phyloP scores from a whole-genome alignment of 2,797 vertebrate species.

The Borostomias antarcticus region DNA sequence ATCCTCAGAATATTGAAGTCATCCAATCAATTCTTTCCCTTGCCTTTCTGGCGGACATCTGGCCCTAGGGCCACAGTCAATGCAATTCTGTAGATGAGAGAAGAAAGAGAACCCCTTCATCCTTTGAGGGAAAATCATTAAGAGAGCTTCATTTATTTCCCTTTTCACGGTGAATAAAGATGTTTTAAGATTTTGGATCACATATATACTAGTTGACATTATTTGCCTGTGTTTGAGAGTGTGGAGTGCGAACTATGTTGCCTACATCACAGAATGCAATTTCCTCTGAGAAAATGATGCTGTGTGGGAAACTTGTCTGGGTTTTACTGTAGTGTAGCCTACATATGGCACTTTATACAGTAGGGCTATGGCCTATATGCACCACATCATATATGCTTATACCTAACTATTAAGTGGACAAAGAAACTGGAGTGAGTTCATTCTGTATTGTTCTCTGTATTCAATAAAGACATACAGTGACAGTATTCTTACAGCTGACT shows the following conservation, averaged over 20 bases:
- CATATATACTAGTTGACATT: slow-evolving; percentile 25
- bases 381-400: neutral
- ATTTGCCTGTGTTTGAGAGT: neutral
- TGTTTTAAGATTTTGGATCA: neutral
- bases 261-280: neutral
- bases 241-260: neutral
- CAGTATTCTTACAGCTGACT: slow-evolving; percentile 69
- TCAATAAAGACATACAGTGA: slow-evolving; percentile 58
- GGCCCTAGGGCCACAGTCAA: slow-evolving; percentile 38
- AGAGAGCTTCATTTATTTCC: slow-evolving; percentile 3
- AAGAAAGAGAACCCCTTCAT: slow-evolving; percentile 13
- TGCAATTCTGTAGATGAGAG: slow-evolving; percentile 14
- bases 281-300: slow-evolving; percentile 11
- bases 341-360: neutral
- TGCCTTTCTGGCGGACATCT: slow-evolving; percentile 45
- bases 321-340: neutral
- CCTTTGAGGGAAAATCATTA: slow-evolving; percentile 9
- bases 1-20: slow-evolving; percentile 23
- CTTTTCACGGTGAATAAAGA: slow-evolving; percentile 14
- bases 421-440: slow-evolving; percentile 67
- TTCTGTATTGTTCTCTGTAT: slow-evolving; percentile 57
- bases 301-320: neutral
- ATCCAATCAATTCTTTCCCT: slow-evolving; percentile 40
- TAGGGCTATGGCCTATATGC: neutral
- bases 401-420: slow-evolving; percentile 21